phyloP scores from a whole-genome alignment of 1,140 invertebrate genomes.

The Eueides isabella region DNA sequence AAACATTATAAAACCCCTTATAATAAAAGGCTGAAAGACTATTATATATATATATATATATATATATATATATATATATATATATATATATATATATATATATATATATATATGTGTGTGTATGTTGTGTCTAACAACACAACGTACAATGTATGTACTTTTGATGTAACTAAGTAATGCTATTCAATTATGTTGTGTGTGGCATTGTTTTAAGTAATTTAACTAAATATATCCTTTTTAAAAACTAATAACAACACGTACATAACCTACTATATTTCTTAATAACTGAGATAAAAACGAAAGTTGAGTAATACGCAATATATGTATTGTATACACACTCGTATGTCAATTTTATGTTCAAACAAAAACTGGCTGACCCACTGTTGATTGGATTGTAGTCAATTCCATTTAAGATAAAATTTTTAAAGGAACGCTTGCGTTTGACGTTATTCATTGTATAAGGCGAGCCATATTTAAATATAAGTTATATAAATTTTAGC shows the following conservation, averaged over 20 bases:
- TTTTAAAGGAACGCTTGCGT: background rate
- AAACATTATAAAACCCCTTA: no score
- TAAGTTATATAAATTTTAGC: conserved; percentile 1
- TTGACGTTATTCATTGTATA: background rate
- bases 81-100: no score
- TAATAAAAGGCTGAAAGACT: no score
- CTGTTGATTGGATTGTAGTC: conserved; percentile 19
- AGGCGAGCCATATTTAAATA: background rate
- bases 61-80: no score
- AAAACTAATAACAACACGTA: background rate
- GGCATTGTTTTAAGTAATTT: no score
- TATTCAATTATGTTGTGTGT: no score
- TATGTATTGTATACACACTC: conserved; percentile 31
- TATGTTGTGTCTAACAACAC: no score
- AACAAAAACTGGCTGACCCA: conserved; percentile 62
- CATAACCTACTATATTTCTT: background rate
- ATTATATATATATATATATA: no score
- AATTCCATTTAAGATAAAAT: background rate
- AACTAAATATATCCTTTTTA: no score
- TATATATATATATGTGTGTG: no score
- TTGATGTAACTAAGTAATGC: no score
- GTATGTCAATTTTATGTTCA: conserved; percentile 27
- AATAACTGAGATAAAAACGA: conserved; percentile 41
- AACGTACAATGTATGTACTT: no score
- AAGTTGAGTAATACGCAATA: conserved; percentile 43